Percentiles rank a stretch among this genome's conserved stretches.
Evolutionary conservation across 2,113 vertebrate species (phyloP).

Genomic region (Sylvilagus bachmani): DNA sequence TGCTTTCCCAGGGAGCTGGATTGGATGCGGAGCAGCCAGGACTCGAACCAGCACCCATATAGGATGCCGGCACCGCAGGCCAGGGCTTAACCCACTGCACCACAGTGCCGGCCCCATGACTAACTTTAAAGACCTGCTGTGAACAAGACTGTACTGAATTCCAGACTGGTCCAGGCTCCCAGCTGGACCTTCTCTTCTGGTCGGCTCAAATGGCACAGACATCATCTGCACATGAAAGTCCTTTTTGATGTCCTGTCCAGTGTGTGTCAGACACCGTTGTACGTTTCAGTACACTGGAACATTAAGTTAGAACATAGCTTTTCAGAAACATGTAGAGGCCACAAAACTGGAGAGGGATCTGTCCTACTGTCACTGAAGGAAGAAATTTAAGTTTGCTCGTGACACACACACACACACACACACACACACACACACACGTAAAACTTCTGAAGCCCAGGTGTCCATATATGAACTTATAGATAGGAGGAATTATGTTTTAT

Average conservation of each 20-base stretch:
- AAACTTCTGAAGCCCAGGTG: not conserved
- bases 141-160: conserved; percentile 34
- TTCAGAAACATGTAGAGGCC: conserved; percentile 13
- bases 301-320: conserved; percentile 33
- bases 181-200: not conserved
- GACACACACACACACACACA: not conserved
- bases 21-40: too few species aligned
- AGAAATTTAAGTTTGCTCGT: not conserved
- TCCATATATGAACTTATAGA: not conserved
- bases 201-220: not conserved
- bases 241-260: conserved; percentile 55
- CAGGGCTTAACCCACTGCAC: too few species aligned
- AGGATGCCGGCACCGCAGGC: too few species aligned
- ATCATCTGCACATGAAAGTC: conserved; percentile 41
- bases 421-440: not conserved
- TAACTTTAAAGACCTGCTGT: not conserved
- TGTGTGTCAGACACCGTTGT: not conserved
- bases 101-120: not conserved
- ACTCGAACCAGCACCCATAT: too few species aligned
- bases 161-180: not conserved
- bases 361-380: not conserved
- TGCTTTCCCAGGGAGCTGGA: too few species aligned
- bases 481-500: not conserved
- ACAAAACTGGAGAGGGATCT: conserved; percentile 6
- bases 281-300: conserved; percentile 45